phyloP scores from a whole-genome alignment of 2,888 invertebrate genomes.

The Harpalus rubripes region DNA sequence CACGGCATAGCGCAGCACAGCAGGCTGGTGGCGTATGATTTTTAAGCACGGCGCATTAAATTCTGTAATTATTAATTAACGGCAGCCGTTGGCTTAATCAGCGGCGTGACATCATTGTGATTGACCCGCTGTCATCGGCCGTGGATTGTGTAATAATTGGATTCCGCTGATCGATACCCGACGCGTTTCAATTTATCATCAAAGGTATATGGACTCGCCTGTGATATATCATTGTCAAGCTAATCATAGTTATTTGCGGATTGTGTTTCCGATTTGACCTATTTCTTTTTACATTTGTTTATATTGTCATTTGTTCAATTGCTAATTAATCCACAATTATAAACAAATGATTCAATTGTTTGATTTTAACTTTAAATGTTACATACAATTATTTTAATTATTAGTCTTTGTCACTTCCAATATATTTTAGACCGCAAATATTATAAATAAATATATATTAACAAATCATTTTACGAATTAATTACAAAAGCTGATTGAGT shows the following conservation, averaged over 20 bases:
- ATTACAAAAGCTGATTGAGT: not conserved
- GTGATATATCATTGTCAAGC: slow-evolving; percentile 56
- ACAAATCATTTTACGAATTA: slow-evolving; percentile 1
- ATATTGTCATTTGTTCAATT: slow-evolving; percentile 20
- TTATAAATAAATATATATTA: slow-evolving; percentile 21
- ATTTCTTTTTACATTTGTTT: slow-evolving; percentile 50
- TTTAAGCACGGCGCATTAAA: slow-evolving; percentile 59
- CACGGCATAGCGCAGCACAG: not conserved
- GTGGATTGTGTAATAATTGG: slow-evolving; percentile 68
- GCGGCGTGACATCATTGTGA: slow-evolving; percentile 68
- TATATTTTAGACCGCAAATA: not conserved
- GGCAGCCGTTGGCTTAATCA: slow-evolving; percentile 60
- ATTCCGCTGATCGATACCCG: slow-evolving; percentile 56
- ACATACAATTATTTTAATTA: slow-evolving; percentile 31
- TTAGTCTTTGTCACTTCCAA: slow-evolving; percentile 23
- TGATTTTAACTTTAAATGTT: slow-evolving; percentile 41
- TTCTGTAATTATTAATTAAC: slow-evolving; percentile 62
- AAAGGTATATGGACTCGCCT: slow-evolving; percentile 53
- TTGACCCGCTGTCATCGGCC: slow-evolving; percentile 73
- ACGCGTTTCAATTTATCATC: slow-evolving; percentile 60
- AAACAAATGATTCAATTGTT: slow-evolving; percentile 32
- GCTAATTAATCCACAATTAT: slow-evolving; percentile 41
- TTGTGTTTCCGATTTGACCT: slow-evolving; percentile 55
- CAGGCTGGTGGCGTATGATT: slow-evolving; percentile 35
- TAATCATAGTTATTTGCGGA: slow-evolving; percentile 57